Evolutionary conservation across 2,888 invertebrate species (phyloP).

Genomic region (Athalia circularis): DNA sequence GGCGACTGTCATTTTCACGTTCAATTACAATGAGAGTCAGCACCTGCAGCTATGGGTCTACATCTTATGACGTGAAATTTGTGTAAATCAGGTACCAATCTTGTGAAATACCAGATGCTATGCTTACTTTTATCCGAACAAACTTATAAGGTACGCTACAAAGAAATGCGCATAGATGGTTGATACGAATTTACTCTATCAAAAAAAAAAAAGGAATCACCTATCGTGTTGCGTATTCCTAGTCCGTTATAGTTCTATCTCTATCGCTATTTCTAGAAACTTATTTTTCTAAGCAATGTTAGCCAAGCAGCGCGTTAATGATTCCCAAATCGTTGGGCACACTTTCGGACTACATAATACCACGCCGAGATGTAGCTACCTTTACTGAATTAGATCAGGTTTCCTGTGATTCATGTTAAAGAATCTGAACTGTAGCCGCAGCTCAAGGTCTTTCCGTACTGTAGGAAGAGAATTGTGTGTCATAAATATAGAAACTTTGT

Average conservation of each 20-base stretch:
- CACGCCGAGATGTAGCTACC: constrained; percentile 66
- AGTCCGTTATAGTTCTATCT: not conserved
- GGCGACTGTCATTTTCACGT: constrained; percentile 28
- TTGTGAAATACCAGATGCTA: not conserved
- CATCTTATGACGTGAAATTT: not conserved
- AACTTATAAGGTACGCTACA: too few relatives aligned
- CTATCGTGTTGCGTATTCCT: not conserved
- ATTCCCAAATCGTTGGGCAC: constrained; percentile 36
- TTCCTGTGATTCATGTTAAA: constrained; percentile 94
- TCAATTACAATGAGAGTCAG: not conserved
- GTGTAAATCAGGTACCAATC: not conserved
- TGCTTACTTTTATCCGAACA: too few relatives aligned
- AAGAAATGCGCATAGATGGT: too few relatives aligned
- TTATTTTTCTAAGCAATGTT: constrained; percentile 42
- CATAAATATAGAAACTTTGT: constrained; percentile 58
- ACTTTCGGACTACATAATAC: constrained; percentile 36
- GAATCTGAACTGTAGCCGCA: constrained; percentile 96
- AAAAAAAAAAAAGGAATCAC: constrained; percentile 2
- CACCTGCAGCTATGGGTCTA: not conserved
- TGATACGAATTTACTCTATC: not conserved
- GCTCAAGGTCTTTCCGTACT: constrained; percentile 97
- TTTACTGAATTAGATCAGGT: constrained; percentile 90
- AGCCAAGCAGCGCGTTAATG: constrained; percentile 48
- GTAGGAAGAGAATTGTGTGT: constrained; percentile 78
- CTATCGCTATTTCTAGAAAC: constrained; percentile 1